phyloP scores from a whole-genome alignment of 1,140 invertebrate species.

The Trinorchestia longiramus region DNA sequence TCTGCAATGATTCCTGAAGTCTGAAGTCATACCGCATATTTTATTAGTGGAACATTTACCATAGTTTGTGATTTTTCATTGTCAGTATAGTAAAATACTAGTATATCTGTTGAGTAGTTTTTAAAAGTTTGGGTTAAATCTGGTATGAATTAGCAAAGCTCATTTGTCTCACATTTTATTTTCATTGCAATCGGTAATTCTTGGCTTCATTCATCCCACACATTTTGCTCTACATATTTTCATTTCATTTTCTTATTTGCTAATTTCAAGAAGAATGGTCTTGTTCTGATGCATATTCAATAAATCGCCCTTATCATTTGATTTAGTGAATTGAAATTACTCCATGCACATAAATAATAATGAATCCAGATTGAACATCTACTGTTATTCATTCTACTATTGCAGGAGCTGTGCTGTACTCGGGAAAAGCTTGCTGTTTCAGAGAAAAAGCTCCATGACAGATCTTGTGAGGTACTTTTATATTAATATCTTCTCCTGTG shows the following conservation, averaged over 20 bases:
- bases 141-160: too few species aligned
- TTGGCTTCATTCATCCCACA: too few species aligned
- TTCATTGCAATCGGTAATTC: too few species aligned
- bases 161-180: too few species aligned
- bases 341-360: neutral
- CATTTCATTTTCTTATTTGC: neutral
- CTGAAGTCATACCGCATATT: too few species aligned
- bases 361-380: neutral
- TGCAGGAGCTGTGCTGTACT: neutral
- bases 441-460: constrained; percentile 8
- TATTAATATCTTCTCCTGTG: neutral
- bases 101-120: too few species aligned
- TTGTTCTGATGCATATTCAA: neutral
- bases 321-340: neutral
- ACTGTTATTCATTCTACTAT: neutral
- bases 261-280: neutral
- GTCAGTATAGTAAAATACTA: too few species aligned
- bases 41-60: too few species aligned
- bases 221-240: neutral
- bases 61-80: too few species aligned
- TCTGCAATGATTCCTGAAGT: too few species aligned
- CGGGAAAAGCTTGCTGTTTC: neutral
- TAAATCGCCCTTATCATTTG: neutral
- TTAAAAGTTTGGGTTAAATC: too few species aligned
- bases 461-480: neutral